Evolutionary conservation across 1,140 invertebrate species (phyloP), one percentile per base, ranked within the genome.

Genomic region (Lycorma delicatula): DNA sequence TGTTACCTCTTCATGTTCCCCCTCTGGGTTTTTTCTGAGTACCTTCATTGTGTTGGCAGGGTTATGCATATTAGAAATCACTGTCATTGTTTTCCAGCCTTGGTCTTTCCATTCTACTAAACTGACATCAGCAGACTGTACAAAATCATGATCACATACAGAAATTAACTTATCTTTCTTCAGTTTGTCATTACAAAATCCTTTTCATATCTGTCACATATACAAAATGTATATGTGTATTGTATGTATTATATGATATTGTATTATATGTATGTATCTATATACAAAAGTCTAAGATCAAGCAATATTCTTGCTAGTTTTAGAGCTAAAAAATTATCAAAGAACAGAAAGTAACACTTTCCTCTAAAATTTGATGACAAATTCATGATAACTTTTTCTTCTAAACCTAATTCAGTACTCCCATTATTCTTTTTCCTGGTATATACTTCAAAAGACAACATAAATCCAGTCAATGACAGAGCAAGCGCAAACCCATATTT

Each of bases 401-500:
- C 48, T 66, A 62, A 2, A 69, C 52, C 48, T 55, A 16, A 16
- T 20, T 41, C 36, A 41, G 11, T 11, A 41, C 36, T 41, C 20
- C 31, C n/a, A 5, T 47, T 27, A 13, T n/a, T 28, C 56, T 63
- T 60, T 61, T 62, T 66, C 26, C 66, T 65, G 36, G 51, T 44
- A 48, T 68, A 68, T 16, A 69, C 54, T 16, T 68, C 58, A 22
- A 65, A 54, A 52, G 66, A 59, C 55, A 65, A 63, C 13, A 54
- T 60, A 56, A 60, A 68, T 25, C 67, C 64, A 38, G 61, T n/a
- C n/a, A n/a, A n/a, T 64, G 27, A 55, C 31, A 53, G 66, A 38
- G 60, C 69, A 64, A 46, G 63, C 59, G n/a, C 63, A 28, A 13
- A 59, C 49, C 68, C 69, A 71, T 2, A 70, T 56, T 62, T 70